Percentiles rank a stretch among this genome's conserved stretches.
Evolutionary conservation across 2,113 vertebrate genomes (phyloP).

Genomic region (Aleadryas rufinucha): DNA sequence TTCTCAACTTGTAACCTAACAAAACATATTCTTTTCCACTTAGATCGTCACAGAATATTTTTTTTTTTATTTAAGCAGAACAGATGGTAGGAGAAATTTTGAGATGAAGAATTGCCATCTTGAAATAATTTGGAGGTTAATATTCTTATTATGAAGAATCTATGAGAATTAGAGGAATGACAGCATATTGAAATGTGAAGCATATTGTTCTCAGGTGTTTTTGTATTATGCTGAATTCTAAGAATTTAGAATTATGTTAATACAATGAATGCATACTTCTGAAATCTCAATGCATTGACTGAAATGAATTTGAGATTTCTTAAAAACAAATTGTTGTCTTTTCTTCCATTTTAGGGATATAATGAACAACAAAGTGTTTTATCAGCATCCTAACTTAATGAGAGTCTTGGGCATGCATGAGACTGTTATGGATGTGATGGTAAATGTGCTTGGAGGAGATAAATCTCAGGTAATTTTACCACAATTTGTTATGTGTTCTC

Average conservation of each 20-base stretch:
- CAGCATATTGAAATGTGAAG: background rate
- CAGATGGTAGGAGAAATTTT: background rate
- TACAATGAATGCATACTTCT: background rate
- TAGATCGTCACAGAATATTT: background rate
- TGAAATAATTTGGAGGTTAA: background rate
- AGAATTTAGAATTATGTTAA: background rate
- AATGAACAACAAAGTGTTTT: constrained; percentile 99
- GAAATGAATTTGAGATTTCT: background rate
- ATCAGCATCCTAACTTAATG: constrained; percentile 99
- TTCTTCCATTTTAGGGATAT: constrained; percentile 82
- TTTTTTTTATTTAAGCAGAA: background rate
- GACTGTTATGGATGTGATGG: constrained; percentile 99
- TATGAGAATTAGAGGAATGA: background rate
- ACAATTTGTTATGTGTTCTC: background rate
- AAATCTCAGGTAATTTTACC: constrained; percentile 86
- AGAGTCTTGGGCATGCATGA: constrained; percentile 98
- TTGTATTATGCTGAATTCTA: background rate
- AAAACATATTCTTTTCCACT: background rate
- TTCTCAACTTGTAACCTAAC: background rate
- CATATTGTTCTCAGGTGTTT: background rate
- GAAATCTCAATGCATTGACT: background rate
- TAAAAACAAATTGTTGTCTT: background rate
- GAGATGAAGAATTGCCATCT: background rate
- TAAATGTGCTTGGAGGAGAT: constrained; percentile 94
- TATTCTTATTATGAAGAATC: background rate